Evolutionary conservation across 2,888 invertebrate species (phyloP).

Genomic region (Dendrolimus houi): DNA sequence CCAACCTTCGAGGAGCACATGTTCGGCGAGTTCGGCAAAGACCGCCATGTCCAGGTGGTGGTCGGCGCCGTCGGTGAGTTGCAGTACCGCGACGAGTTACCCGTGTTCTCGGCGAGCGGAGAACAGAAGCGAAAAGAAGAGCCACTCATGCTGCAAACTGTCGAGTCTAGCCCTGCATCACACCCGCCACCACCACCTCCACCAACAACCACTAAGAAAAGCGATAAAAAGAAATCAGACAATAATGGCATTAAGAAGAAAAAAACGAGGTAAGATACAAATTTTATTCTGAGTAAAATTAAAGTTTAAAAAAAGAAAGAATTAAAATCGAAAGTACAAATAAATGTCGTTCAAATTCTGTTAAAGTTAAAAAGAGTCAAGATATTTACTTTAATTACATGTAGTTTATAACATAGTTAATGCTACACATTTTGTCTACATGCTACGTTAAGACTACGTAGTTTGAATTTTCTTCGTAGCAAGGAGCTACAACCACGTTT

Average conservation of each 20-base stretch:
- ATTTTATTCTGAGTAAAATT: background rate
- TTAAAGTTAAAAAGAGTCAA: no score
- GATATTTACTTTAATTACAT: no score
- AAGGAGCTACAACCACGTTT: background rate
- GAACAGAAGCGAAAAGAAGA: constrained; percentile 63
- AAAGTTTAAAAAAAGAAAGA: no score
- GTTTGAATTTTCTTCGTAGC: no score
- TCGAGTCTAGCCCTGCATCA: constrained; percentile 40
- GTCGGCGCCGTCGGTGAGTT: constrained; percentile 69
- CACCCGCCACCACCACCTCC: constrained; percentile 54
- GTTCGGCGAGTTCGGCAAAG: constrained; percentile 84
- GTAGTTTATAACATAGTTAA: no score
- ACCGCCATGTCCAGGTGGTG: constrained; percentile 61
- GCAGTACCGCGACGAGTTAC: constrained; percentile 67
- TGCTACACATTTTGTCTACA: no score
- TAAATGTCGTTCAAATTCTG: no score
- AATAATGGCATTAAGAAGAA: constrained; percentile 94
- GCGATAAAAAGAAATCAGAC: constrained; percentile 88
- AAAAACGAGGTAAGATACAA: constrained; percentile 85
- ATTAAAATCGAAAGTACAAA: no score
- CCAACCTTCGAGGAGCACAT: constrained; percentile 85
- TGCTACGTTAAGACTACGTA: no score
- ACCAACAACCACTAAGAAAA: constrained; percentile 78
- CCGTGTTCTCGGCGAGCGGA: constrained; percentile 36
- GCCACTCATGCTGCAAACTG: constrained; percentile 52